phyloP scores from a whole-genome alignment of 2,888 invertebrate species.

The Lasiommata megera region DNA sequence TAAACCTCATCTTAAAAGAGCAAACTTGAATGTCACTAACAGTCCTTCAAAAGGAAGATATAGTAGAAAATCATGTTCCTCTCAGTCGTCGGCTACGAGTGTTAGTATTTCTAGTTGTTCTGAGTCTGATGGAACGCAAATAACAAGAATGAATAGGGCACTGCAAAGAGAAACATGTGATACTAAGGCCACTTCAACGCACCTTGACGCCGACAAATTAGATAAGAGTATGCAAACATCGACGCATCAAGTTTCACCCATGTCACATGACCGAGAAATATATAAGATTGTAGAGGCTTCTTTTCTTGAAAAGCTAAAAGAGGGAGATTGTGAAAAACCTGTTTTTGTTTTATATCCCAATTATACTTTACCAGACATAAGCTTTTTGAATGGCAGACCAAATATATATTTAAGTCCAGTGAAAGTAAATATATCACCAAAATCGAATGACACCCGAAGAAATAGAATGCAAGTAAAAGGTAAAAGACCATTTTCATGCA shows the following conservation, averaged over 20 bases:
- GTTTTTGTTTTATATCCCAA: conserved; percentile 95
- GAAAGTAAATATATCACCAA: conserved; percentile 73
- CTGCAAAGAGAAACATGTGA: conserved; percentile 64
- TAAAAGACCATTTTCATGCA: conserved; percentile 88
- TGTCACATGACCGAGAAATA: conserved; percentile 70
- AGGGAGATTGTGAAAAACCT: conserved; percentile 85
- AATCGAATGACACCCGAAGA: conserved; percentile 62
- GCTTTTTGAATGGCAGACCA: conserved; percentile 84
- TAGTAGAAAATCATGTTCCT: conserved; percentile 67
- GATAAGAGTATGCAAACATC: conserved; percentile 90
- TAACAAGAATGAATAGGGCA: conserved; percentile 70
- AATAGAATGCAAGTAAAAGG: conserved; percentile 64
- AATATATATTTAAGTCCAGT: conserved; percentile 89
- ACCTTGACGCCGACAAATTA: conserved; percentile 79
- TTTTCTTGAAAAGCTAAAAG: conserved; percentile 85
- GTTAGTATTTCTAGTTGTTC: conserved; percentile 79
- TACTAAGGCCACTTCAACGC: conserved; percentile 74
- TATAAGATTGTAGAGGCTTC: conserved; percentile 86
- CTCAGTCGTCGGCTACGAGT: conserved; percentile 76
- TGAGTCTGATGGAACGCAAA: conserved; percentile 78
- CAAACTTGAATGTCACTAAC: conserved; percentile 79
- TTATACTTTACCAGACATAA: conserved; percentile 93
- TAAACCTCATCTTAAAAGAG: conserved; percentile 65
- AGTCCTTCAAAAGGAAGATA: conserved; percentile 67
- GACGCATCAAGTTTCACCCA: conserved; percentile 60